phyloP scores from a whole-genome alignment of 2,797 vertebrate species.

The Cirrhinus mrigala region DNA sequence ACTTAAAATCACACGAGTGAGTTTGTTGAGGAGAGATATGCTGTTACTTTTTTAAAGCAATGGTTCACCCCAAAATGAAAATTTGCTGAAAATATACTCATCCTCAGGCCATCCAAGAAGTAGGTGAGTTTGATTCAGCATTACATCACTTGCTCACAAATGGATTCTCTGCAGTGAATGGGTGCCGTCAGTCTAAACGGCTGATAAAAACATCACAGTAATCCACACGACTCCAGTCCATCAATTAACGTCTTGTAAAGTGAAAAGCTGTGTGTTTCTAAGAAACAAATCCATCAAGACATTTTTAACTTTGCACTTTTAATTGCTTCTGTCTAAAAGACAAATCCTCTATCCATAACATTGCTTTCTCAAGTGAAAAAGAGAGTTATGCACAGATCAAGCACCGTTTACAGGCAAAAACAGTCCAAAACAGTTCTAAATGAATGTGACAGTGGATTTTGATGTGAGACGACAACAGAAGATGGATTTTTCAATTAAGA shows the following conservation, averaged over 20 bases:
- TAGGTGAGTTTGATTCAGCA: neutral
- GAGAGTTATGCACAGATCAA: neutral
- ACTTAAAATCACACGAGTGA: too few species aligned
- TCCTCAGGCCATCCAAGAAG: neutral
- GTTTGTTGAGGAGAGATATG: neutral
- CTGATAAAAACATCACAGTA: neutral
- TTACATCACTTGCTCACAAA: neutral
- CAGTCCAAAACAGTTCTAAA: neutral
- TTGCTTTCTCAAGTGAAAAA: neutral
- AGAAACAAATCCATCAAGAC: neutral
- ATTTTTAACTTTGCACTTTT: neutral
- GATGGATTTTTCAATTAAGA: neutral
- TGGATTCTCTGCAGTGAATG: neutral
- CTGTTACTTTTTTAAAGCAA: too few species aligned
- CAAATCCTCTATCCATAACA: neutral
- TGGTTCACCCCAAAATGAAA: neutral
- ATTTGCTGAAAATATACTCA: neutral
- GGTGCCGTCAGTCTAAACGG: neutral
- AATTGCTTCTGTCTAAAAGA: neutral
- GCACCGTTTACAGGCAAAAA: neutral
- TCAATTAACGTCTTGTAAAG: neutral
- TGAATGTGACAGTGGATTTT: neutral
- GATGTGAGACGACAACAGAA: neutral
- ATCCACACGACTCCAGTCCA: neutral
- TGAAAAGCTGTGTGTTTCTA: neutral